These are phyloP conservation scores for Phyllotis vaccarum DNA, from an alignment of 2,797 vertebrate genomes.

Conservation along the genomic window DNA sequence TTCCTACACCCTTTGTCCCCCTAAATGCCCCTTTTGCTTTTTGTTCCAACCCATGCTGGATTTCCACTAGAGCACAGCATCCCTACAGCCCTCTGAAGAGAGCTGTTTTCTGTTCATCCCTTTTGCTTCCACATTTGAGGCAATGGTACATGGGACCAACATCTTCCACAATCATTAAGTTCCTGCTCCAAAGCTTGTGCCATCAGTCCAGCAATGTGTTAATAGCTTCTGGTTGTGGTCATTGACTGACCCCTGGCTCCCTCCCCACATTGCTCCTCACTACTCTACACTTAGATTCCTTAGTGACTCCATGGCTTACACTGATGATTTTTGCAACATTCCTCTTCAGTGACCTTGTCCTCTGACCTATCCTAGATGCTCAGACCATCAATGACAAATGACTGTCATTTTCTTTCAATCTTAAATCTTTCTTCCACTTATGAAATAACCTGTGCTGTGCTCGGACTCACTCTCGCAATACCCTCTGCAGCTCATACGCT, in stretches of 20 bases:
- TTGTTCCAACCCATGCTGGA: not conserved
- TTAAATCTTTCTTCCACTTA: not conserved
- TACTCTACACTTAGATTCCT: not conserved
- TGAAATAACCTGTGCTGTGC: not conserved
- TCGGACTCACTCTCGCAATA: not conserved
- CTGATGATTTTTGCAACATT: not conserved
- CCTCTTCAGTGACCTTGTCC: not conserved
- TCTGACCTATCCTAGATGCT: not conserved
- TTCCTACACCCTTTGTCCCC: not conserved
- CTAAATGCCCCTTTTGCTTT: not conserved
- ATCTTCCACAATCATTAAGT: not conserved
- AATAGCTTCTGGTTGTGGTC: not conserved
- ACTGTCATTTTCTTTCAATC: not conserved
- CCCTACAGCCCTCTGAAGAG: not conserved
- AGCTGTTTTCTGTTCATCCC: not conserved
- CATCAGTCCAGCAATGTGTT: not conserved
- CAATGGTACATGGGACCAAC: not conserved
- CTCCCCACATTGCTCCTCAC: not conserved
- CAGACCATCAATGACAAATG: not conserved
- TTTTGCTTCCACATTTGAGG: not conserved
- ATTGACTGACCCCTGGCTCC: not conserved
- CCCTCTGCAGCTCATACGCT: not conserved
- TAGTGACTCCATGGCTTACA: not conserved
- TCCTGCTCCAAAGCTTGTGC: not conserved
- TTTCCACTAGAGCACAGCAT: not conserved